Conservation (phyloP, 1,140 invertebrate genomes). For the Papilio dardanus region DNA sequence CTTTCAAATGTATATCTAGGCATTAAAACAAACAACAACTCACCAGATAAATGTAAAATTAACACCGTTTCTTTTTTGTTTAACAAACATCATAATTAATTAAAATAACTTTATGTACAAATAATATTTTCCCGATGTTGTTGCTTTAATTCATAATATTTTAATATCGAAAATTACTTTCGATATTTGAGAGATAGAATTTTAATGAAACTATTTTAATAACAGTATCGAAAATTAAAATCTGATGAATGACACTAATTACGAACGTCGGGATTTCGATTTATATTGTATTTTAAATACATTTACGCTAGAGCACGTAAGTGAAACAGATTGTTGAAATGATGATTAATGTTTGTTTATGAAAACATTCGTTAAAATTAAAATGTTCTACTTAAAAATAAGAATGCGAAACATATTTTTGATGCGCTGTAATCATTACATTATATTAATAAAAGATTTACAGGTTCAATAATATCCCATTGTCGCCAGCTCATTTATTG, state of each 20-base stretch:
- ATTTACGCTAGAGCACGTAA: constrained; percentile 23
- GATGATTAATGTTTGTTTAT: constrained; percentile 15
- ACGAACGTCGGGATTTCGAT: constrained; percentile 21
- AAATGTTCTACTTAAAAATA: neutral
- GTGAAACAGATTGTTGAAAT: constrained; percentile 24
- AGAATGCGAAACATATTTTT: neutral
- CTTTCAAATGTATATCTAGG: neutral
- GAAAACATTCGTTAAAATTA: neutral
- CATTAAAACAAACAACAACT: too few species aligned
- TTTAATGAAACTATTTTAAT: constrained; percentile 29
- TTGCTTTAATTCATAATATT: constrained; percentile 15
- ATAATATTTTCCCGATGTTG: neutral
- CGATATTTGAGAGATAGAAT: constrained; percentile 8
- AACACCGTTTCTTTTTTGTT: too few species aligned
- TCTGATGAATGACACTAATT: constrained; percentile 35
- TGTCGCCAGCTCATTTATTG: too few species aligned
- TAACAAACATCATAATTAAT: too few species aligned
- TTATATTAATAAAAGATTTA: too few species aligned
- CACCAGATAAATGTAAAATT: too few species aligned
- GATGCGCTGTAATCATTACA: neutral
- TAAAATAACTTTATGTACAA: neutral
- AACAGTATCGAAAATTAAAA: constrained; percentile 29
- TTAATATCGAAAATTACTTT: constrained; percentile 6
- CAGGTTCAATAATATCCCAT: too few species aligned
- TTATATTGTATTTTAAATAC: constrained; percentile 28